Conservation (phyloP, 2,113 vertebrate species). For the Rhizomys pruinosus region DNA sequence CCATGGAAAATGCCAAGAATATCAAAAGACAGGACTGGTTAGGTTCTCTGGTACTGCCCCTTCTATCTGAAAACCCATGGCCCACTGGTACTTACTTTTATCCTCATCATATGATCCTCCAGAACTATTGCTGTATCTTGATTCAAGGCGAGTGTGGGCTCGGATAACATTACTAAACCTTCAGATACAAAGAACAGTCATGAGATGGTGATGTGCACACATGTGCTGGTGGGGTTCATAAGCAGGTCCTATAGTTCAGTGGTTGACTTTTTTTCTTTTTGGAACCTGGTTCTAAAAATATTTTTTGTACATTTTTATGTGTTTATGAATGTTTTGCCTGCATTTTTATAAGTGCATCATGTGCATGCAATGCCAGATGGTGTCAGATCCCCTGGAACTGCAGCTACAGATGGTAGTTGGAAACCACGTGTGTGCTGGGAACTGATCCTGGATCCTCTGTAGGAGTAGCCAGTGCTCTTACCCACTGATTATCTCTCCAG, state of each 20-base stretch:
- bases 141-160: constrained; percentile 97
- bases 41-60: not conserved
- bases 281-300: not conserved
- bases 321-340: not conserved
- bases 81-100: constrained; percentile 91
- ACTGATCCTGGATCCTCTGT: too few species aligned
- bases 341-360: too few species aligned
- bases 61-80: not conserved
- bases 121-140: constrained; percentile 99
- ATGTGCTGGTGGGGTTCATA: not conserved
- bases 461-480: too few species aligned
- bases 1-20: not conserved
- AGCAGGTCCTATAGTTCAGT: not conserved
- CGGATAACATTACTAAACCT: constrained; percentile 93
- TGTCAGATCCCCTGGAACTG: too few species aligned
- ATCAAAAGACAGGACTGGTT: not conserved
- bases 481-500: too few species aligned
- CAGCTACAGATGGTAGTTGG: too few species aligned
- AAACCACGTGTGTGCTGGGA: too few species aligned
- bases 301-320: not conserved
- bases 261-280: not conserved
- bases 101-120: constrained; percentile 99
- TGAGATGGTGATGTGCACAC: not conserved
- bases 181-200: constrained; percentile 66
- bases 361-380: too few species aligned